Evolutionary conservation across 2,113 vertebrate genomes (phyloP).

Genomic region (Scytalopus superciliaris): DNA sequence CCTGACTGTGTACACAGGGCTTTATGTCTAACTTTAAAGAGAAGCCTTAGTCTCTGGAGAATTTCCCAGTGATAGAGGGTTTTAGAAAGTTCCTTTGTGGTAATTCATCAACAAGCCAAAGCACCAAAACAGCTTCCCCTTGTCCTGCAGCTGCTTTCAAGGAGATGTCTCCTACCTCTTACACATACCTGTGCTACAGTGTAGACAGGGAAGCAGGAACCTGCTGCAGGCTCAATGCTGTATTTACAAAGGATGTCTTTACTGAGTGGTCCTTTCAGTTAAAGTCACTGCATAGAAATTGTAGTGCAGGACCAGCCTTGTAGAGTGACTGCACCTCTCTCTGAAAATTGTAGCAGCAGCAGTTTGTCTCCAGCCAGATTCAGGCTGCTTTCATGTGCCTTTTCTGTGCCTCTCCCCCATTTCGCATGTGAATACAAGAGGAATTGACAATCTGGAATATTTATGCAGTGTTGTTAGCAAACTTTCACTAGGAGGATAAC

Average conservation of each 20-base stretch:
- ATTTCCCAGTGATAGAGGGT: neutral
- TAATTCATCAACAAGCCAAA: neutral
- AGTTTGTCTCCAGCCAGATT: neutral
- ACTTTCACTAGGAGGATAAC: neutral
- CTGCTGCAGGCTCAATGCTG: neutral
- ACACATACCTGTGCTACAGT: accelerated
- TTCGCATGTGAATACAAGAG: neutral
- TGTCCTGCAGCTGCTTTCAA: neutral
- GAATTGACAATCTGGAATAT: neutral
- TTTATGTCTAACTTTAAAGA: neutral
- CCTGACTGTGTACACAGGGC: neutral
- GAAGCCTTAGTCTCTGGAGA: neutral
- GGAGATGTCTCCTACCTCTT: neutral
- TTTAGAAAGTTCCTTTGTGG: neutral
- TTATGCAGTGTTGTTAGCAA: neutral
- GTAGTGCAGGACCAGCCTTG: neutral
- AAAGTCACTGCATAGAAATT: neutral
- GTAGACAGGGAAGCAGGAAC: neutral
- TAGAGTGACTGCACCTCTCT: neutral
- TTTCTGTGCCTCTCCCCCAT: neutral
- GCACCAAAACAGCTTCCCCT: neutral
- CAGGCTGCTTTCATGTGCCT: neutral
- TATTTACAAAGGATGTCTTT: neutral
- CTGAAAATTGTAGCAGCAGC: neutral
- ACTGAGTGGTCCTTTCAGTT: neutral